Conservation (phyloP, 2,797 vertebrate genomes). For the Gymnodraco acuticeps region DNA sequence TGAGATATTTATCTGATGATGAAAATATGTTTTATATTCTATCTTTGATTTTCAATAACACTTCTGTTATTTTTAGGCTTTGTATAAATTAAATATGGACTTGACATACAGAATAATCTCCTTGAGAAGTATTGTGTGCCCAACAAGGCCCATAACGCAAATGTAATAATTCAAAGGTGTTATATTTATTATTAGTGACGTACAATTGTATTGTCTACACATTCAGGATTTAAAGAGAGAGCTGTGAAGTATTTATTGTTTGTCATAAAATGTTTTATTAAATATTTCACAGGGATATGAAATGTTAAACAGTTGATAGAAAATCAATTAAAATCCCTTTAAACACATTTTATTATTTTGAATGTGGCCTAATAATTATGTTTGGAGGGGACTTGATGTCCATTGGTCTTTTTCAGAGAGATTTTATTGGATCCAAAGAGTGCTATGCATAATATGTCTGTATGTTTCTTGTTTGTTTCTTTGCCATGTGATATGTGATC, state of each 20-base stretch:
- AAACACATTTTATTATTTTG: not conserved
- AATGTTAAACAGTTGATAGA: too few relatives aligned
- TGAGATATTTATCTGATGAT: not conserved
- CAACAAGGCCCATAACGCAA: not conserved
- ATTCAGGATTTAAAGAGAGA: too few relatives aligned
- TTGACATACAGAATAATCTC: not conserved
- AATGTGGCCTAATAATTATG: not conserved
- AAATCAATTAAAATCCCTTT: too few relatives aligned
- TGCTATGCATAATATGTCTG: too few relatives aligned
- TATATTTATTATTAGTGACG: not conserved
- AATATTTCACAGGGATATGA: too few relatives aligned
- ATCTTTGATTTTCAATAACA: conserved; percentile 1
- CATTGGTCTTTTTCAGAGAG: not conserved
- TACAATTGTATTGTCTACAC: too few relatives aligned
- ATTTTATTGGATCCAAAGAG: not conserved
- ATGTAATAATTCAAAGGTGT: not conserved
- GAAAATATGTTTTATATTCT: not conserved
- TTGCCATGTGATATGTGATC: too few relatives aligned
- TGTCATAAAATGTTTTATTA: too few relatives aligned
- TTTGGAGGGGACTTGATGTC: not conserved
- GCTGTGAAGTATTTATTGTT: too few relatives aligned
- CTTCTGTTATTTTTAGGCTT: not conserved
- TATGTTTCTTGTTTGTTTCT: too few relatives aligned
- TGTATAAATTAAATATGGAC: not conserved
- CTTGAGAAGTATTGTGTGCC: not conserved